Evolutionary conservation across 2,797 vertebrate species (phyloP).

Genomic region (Brotula barbata): DNA sequence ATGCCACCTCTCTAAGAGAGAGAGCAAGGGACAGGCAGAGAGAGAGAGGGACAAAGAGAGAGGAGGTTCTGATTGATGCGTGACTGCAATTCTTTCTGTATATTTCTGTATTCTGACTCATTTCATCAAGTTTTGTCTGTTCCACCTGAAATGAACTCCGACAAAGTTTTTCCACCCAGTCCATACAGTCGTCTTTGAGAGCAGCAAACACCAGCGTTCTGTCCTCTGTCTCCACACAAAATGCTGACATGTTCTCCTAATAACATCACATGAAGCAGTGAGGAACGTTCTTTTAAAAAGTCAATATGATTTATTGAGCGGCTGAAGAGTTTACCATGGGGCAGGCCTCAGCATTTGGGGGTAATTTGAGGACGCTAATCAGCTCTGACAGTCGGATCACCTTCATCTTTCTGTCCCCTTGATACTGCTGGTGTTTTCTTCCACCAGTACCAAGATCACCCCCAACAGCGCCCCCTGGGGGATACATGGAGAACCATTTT

Average conservation of each 20-base stretch:
- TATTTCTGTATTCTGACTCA: not conserved
- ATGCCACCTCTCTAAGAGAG: slow-evolving; percentile 38
- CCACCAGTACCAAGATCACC: slow-evolving; percentile 33
- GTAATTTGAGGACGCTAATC: slow-evolving; percentile 81
- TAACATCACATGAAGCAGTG: slow-evolving; percentile 3
- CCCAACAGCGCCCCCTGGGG: slow-evolving; percentile 38
- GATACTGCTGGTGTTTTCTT: slow-evolving; percentile 66
- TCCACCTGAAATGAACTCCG: slow-evolving; percentile 85
- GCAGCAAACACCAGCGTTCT: slow-evolving; percentile 87
- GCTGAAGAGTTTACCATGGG: slow-evolving; percentile 69
- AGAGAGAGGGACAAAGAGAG: not conserved
- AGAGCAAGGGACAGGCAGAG: slow-evolving; percentile 2
- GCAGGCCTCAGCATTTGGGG: slow-evolving; percentile 80
- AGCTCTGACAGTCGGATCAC: slow-evolving; percentile 86
- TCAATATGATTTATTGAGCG: too few species aligned
- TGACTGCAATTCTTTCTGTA: too few species aligned
- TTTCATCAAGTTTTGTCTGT: not conserved
- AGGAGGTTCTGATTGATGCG: too few species aligned
- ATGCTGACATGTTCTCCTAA: slow-evolving; percentile 82
- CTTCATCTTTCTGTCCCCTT: slow-evolving; percentile 78
- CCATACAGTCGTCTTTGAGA: slow-evolving; percentile 76
- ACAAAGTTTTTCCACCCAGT: slow-evolving; percentile 88
- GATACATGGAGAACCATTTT: not conserved
- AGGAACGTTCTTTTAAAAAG: too few species aligned
- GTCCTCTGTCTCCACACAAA: slow-evolving; percentile 86